Percentiles rank a stretch among this genome's conserved stretches.
These are phyloP conservation scores for Hiodon tergisus DNA, from an alignment of 2,113 vertebrate species.

Conservation along the genomic window DNA sequence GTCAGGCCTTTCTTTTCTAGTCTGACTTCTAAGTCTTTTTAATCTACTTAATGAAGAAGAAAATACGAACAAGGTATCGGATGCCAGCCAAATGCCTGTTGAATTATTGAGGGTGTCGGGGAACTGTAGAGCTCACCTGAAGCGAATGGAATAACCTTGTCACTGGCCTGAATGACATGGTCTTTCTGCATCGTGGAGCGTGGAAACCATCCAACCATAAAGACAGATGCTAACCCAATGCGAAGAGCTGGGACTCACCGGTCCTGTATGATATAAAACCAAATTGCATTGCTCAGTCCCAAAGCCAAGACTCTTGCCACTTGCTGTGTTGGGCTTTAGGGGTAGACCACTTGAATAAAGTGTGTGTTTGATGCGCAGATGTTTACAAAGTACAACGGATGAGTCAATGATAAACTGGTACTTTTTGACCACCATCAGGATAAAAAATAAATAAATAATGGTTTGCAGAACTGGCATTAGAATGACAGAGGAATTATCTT, in stretches of 20 bases:
- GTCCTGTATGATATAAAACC: background rate
- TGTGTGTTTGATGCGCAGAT: no score
- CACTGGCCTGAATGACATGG: slow-evolving; percentile 50
- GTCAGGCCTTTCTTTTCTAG: background rate
- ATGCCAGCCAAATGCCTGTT: slow-evolving; percentile 81
- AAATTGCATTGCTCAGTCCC: background rate
- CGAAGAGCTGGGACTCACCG: background rate
- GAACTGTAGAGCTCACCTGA: slow-evolving; percentile 75
- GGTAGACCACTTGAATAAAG: no score
- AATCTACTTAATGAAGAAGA: slow-evolving; percentile 95
- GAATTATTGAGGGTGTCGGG: slow-evolving; percentile 90
- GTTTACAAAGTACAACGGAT: no score
- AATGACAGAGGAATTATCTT: no score
- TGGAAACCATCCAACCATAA: background rate
- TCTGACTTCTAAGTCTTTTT: slow-evolving; percentile 55
- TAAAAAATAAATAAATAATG: no score
- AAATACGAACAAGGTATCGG: slow-evolving; percentile 85
- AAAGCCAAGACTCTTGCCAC: no score
- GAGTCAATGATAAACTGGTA: no score
- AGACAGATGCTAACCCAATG: background rate
- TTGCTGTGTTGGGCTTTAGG: no score
- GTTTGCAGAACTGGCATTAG: no score
- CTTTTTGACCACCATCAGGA: no score
- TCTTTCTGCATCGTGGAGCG: slow-evolving; percentile 39
- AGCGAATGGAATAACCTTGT: slow-evolving; percentile 77